These are phyloP conservation scores for Ladona fulva DNA, from an alignment of 1,140 invertebrate genomes.

Conservation along the genomic window DNA sequence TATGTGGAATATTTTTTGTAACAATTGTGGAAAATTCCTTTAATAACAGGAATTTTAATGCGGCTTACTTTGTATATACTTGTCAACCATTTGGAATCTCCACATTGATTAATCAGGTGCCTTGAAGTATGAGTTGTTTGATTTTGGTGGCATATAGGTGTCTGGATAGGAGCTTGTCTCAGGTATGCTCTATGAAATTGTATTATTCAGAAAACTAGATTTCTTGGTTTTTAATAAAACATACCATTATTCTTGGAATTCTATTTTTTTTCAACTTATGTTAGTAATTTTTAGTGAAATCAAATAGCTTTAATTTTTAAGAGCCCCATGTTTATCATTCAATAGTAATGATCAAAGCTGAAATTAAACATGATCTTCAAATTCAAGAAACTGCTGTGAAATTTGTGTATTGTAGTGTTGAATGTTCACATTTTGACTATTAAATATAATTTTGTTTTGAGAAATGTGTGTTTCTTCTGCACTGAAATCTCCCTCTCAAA, in stretches of 20 bases:
- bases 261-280: not conserved
- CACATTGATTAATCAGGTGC: constrained; percentile 5
- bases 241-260: not conserved
- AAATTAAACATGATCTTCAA: too few relatives aligned
- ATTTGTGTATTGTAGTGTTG: too few relatives aligned
- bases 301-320: too few relatives aligned
- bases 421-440: too few relatives aligned
- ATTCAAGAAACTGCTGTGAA: too few relatives aligned
- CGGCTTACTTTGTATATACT: constrained; percentile 1
- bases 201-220: not conserved
- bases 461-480: too few relatives aligned
- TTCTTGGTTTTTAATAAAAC: not conserved
- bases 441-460: too few relatives aligned
- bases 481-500: not conserved
- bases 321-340: too few relatives aligned
- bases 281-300: not conserved
- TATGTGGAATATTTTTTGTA: constrained; percentile 8
- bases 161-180: constrained; percentile 7
- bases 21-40: constrained; percentile 10
- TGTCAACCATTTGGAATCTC: not conserved
- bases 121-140: constrained; percentile 6
- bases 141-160: constrained; percentile 4
- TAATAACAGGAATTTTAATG: not conserved
- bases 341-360: too few relatives aligned
- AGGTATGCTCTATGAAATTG: not conserved